A percentile compares a stretch with the other conserved stretches of the same genome.
phyloP scores from a whole-genome alignment of 1,140 invertebrate genomes.

The Zaprionus kolodkinae region DNA sequence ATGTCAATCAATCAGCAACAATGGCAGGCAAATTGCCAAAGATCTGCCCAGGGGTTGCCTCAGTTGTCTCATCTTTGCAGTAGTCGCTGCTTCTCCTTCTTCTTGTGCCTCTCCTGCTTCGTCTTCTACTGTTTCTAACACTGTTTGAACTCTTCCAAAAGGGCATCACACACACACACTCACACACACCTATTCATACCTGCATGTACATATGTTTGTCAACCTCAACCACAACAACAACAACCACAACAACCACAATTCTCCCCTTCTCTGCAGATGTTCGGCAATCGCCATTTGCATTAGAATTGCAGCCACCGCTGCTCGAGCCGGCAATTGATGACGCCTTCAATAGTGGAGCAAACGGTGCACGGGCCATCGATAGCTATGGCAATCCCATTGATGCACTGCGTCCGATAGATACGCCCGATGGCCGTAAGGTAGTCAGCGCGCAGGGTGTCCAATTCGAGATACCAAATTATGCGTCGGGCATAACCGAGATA shows the following conservation, averaged over 20 bases:
- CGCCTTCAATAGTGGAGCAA: conserved; percentile 38
- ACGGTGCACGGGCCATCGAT: conserved; percentile 55
- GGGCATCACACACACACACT: conserved; percentile 16
- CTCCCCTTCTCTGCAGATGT: conserved; percentile 73
- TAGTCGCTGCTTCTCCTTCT: conserved; percentile 7
- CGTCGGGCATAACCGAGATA: conserved; percentile 82
- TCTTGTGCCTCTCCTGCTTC: no score
- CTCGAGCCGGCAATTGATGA: conserved; percentile 47
- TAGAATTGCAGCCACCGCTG: conserved; percentile 78
- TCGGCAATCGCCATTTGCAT: conserved; percentile 75
- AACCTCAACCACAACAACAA: conserved; percentile 30
- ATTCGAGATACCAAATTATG: conserved; percentile 83
- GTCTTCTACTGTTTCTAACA: conserved; percentile 49
- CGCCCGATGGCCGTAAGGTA: conserved; percentile 80
- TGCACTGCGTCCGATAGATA: conserved; percentile 71
- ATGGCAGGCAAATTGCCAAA: conserved; percentile 74
- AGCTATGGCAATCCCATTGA: conserved; percentile 82
- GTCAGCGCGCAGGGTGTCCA: conserved; percentile 79
- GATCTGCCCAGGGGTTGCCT: conserved; percentile 59
- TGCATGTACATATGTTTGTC: conserved; percentile 20
- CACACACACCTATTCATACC: conserved; percentile 7
- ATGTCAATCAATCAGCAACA: conserved; percentile 77
- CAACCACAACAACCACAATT: conserved; percentile 45
- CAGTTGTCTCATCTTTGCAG: conserved; percentile 51
- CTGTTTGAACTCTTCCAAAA: conserved; percentile 29